A percentile compares a stretch with the other conserved stretches of the same genome.
Conservation (phyloP, 1,140 invertebrate genomes). For the Heliconius eleuchia region DNA sequence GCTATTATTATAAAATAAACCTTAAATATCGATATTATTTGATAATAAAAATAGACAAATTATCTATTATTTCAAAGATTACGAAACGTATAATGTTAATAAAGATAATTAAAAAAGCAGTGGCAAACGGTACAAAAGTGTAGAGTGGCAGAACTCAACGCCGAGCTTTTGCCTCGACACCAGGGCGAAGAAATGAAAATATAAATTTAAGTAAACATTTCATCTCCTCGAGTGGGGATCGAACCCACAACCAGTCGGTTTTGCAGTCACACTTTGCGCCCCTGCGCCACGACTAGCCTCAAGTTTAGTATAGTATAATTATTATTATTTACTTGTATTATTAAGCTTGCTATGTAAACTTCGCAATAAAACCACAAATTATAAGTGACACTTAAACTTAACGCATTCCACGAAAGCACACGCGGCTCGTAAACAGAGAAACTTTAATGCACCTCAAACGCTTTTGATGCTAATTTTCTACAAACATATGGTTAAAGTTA, state of each 20-base stretch:
- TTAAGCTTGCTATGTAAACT: neutral
- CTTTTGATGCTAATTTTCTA: slow-evolving; percentile 37
- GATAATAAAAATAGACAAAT: neutral
- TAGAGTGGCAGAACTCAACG: too few species aligned
- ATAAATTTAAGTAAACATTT: too few species aligned
- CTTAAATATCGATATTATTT: too few species aligned
- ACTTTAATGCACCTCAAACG: slow-evolving; percentile 38
- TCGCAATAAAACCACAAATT: slow-evolving; percentile 21
- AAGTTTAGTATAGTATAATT: neutral
- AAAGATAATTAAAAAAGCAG: neutral
- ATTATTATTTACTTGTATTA: neutral
- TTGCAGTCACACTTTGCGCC: too few species aligned
- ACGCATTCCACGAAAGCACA: slow-evolving; percentile 19
- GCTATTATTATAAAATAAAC: too few species aligned
- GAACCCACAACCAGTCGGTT: too few species aligned
- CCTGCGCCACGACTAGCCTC: too few species aligned
- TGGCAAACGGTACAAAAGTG: neutral
- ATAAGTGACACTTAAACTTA: slow-evolving; percentile 26
- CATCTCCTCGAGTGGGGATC: too few species aligned
- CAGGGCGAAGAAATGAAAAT: too few species aligned
- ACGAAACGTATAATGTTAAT: neutral
- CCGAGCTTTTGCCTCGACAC: too few species aligned
- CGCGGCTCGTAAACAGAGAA: slow-evolving; percentile 8
- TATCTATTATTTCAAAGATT: neutral
- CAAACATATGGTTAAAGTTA: slow-evolving; percentile 34